Percentiles rank a stretch among this genome's conserved stretches.
Evolutionary conservation across 92 coral and sea anemone genomes (phyloP).

Genomic region (Paragorgia papillata): DNA sequence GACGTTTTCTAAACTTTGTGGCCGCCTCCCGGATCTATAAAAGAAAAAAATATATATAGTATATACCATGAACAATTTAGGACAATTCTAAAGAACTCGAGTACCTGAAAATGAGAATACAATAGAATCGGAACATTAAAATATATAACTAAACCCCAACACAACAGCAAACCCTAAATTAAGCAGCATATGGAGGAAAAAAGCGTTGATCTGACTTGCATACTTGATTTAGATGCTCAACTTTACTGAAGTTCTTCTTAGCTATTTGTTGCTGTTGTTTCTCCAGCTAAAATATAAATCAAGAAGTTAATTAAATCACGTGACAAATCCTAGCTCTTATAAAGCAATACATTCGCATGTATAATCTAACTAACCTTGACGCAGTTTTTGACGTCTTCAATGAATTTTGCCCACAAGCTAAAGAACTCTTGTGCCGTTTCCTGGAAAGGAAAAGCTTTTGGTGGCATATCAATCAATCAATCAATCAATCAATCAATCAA

Average conservation of each 20-base stretch:
- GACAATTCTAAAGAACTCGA: no score
- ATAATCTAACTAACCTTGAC: conserved; percentile 71
- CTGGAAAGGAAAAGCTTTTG: conserved; percentile 28
- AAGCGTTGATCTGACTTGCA: no score
- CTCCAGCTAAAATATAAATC: conserved; percentile 13
- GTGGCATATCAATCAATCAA: no score
- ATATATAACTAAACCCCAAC: no score
- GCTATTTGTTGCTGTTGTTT: conserved; percentile 48
- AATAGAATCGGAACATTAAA: no score
- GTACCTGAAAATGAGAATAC: no score
- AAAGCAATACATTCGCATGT: neutral
- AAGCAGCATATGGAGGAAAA: no score
- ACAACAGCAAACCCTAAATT: no score
- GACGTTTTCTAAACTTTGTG: conserved; percentile 75
- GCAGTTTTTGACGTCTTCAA: conserved; percentile 84
- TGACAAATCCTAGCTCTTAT: neutral
- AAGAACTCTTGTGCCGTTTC: conserved; percentile 84
- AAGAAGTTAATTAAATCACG: neutral
- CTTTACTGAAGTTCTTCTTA: conserved; percentile 69
- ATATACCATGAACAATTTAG: no score
- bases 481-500: no score
- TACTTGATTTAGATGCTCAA: conserved; percentile 93
- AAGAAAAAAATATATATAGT: conserved; percentile 6
- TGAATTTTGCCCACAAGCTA: conserved; percentile 92
- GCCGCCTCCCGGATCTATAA: conserved; percentile 87